Base-by-base conservation (phyloP, 2,888 invertebrate species). In the Drosophila yooni region DNA sequence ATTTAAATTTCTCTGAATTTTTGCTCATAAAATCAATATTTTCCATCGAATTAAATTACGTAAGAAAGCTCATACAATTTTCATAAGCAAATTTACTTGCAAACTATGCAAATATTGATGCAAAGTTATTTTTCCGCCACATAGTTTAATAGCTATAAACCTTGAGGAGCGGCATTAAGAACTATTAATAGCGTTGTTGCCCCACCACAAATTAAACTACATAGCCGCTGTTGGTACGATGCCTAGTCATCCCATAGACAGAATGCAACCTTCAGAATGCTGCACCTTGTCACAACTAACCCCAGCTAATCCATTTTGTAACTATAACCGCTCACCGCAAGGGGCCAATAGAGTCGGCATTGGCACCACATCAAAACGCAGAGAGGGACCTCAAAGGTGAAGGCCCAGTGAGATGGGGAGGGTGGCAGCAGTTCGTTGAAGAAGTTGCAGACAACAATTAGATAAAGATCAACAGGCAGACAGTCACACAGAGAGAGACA, bases 381-480 rank as follows among this genome's bases (percentile, higher is more conserved):
- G 56, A 60, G 52, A 60, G 57, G 38, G 72, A 72, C 68, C 59
- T 52, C 43, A 43, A 72, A 66, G 70, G 72, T 62, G 68, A 68
- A 51, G 59, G 67, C 33, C 57, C 62, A 60, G 64, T 33, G 3
- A 25, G 33, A 21, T 8, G 15, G 31, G 3, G 33, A 13, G 51
- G 18, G n/a, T 11, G 31, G 51, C 59, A 64, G 72, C 53, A 36
- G 74, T 67, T 62, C 63, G 69, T 62, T 75, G 71, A 61, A 75
- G 53, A 50, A 56, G 66, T 70, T 60, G 74, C 77, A 79, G 75
- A 70, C 69, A 76, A 69, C 76, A 83, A 86, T 86, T 88, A 86
- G 82, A 89, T 89, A 83, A 87, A 83, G 78, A 87, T 89, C 86
- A 84, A 85, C 85, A 76, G 81, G 69, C 85, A 66, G 71, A 46